These are phyloP conservation scores for Caenorhabditis becei DNA, from an alignment of 2,888 invertebrate species.

Conservation along the genomic window DNA sequence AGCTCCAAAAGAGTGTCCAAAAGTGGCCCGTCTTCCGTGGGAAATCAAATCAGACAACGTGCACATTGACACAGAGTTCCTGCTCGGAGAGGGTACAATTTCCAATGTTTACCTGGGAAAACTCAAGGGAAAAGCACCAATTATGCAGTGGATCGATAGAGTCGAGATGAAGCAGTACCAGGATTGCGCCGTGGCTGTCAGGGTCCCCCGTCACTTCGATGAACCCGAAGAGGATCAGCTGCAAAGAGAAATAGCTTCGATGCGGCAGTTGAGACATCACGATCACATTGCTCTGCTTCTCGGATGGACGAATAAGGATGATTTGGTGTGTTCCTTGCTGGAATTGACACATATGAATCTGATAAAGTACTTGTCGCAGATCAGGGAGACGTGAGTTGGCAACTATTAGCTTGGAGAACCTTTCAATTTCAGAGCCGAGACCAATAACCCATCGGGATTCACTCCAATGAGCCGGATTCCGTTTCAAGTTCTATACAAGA, in stretches of 20 bases:
- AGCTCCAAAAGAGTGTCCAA: conserved; percentile 61
- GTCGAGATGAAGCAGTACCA: conserved; percentile 75
- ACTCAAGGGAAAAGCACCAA: conserved; percentile 74
- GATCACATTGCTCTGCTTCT: conserved; percentile 73
- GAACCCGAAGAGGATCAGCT: conserved; percentile 74
- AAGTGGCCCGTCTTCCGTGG: conserved; percentile 71
- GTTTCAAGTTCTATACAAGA: conserved; percentile 63
- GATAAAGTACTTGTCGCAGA: conserved; percentile 72
- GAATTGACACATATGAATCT: conserved; percentile 75
- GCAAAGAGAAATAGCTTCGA: conserved; percentile 71
- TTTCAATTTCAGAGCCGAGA: conserved; percentile 44
- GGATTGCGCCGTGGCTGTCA: conserved; percentile 74
- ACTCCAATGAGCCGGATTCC: conserved; percentile 49
- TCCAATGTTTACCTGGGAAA: conserved; percentile 73
- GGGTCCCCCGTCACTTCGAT: conserved; percentile 70
- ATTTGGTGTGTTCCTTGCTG: conserved; percentile 70
- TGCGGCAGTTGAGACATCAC: conserved; percentile 71
- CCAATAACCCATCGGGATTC: conserved; percentile 34
- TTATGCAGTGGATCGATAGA: conserved; percentile 75
- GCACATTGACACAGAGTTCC: conserved; percentile 71
- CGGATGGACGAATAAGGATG: conserved; percentile 74
- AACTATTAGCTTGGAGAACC: neutral
- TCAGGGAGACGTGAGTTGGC: conserved; percentile 67
- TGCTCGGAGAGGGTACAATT: conserved; percentile 72
- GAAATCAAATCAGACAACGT: conserved; percentile 73